Percentiles rank a stretch among this genome's conserved stretches.
Evolutionary conservation across 2,113 vertebrate species (phyloP).

Genomic region (Vicugna pacos): DNA sequence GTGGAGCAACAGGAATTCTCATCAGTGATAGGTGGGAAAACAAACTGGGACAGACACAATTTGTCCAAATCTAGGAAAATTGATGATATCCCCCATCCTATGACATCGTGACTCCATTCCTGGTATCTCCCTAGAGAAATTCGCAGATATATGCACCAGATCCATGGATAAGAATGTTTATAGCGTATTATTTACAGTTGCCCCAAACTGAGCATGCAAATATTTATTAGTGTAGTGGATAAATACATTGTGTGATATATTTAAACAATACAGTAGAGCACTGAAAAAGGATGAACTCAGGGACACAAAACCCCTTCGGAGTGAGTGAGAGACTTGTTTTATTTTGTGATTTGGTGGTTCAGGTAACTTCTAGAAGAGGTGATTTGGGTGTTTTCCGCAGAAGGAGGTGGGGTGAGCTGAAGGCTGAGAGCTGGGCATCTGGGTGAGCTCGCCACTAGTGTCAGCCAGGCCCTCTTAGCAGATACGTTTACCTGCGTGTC

Average conservation of each 20-base stretch:
- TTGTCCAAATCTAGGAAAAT: neutral
- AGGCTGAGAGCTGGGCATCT: neutral
- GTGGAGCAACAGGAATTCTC: neutral
- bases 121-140: neutral
- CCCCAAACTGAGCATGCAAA: neutral
- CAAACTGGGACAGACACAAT: neutral
- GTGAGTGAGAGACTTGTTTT: too few species aligned
- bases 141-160: neutral
- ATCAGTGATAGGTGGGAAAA: neutral
- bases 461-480: neutral
- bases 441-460: neutral
- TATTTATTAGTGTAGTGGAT: neutral
- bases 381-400: too few species aligned
- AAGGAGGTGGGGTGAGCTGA: too few species aligned
- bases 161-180: neutral
- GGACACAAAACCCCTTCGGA: neutral
- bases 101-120: neutral
- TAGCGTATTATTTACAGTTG: neutral
- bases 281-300: neutral
- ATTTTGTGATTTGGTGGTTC: too few species aligned
- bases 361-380: too few species aligned
- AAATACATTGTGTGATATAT: neutral
- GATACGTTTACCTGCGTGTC: rapidly evolving
- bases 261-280: neutral
- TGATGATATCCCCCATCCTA: neutral